Base-by-base conservation (phyloP, 2,113 vertebrate species). In the Tragulus kanchil region DNA sequence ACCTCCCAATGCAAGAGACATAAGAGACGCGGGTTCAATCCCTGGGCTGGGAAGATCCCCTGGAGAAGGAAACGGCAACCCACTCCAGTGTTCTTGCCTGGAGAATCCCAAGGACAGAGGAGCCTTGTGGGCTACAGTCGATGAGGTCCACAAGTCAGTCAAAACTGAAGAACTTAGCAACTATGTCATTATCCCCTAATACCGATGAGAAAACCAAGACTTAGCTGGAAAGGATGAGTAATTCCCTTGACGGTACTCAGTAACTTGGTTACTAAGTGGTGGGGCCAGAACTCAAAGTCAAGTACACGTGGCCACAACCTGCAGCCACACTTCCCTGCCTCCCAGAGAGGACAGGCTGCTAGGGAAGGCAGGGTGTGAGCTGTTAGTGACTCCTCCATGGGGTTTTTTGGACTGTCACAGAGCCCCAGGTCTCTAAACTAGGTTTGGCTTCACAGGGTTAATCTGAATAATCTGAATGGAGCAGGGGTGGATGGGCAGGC, bases 311-410 rank as follows among this genome's bases (percentile, higher is more conserved):
- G 31, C 17, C 17, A 1, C 2, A 3, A 45, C 36, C 28, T 1
- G 16, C 3, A 1, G 48, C 52, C 36, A 36, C 36, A 8, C 4
- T 3, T 19, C n/a, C 56, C 42, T 36, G 31, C 48, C 73, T 71
- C 52, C 48, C 8, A 1, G 21, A 12, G 36, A 31, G 86, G 42
- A 48, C 36, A 19, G 5, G 0, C 6, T 4, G n/a, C 62, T n/a
- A 26, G 58, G 15, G 5, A 67, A 42, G 3, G 1, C 26, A 4
- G 23, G 25, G 9, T 0, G n/a, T 73, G 64, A 16, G 23, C 45
- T 50, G 26, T 16, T 58, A 1, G 0, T 9, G 11, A 25, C 25
- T 6, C 21, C n/a, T 28, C 4, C 14, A 5, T 10, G 31, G 11
- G 4, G 14, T 61, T 42, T 31, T 90, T 69, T 13, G 54, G 16